Percentiles rank a stretch among this genome's conserved stretches.
These are phyloP conservation scores for Orthosia gracilis DNA, from an alignment of 2,888 invertebrate species.

Conservation along the genomic window DNA sequence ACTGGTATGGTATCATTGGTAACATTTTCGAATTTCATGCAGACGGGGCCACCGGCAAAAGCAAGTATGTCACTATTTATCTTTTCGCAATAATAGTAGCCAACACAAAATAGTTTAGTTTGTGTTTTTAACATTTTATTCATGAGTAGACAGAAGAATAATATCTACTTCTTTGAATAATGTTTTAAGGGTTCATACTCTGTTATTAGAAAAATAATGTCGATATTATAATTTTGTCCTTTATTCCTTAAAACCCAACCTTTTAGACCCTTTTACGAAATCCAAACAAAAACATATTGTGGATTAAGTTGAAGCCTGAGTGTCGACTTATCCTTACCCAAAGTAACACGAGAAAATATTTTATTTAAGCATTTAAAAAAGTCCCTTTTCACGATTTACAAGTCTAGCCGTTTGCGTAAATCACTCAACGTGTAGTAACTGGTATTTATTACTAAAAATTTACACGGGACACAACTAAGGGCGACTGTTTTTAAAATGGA, in stretches of 20 bases:
- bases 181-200: no score
- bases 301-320: neutral
- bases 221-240: neutral
- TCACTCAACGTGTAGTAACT: conserved; percentile 39
- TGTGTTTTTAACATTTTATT: no score
- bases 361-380: conserved; percentile 30
- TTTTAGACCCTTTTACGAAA: neutral
- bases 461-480: neutral
- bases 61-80: no score
- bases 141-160: no score
- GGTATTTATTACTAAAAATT: conserved; percentile 39
- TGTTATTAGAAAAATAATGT: neutral
- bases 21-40: no score
- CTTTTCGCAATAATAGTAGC: no score
- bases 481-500: neutral
- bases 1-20: no score
- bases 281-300: conserved; percentile 6
- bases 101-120: no score
- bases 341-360: conserved; percentile 21
- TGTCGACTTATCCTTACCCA: conserved; percentile 1
- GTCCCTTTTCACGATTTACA: conserved; percentile 23
- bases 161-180: no score
- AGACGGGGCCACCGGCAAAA: no score
- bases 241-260: neutral
- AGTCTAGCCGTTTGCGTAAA: conserved; percentile 36